These are phyloP conservation scores for Zelostemma sp. DNA, from an alignment of 1,140 invertebrate genomes.

Conservation along the genomic window DNA sequence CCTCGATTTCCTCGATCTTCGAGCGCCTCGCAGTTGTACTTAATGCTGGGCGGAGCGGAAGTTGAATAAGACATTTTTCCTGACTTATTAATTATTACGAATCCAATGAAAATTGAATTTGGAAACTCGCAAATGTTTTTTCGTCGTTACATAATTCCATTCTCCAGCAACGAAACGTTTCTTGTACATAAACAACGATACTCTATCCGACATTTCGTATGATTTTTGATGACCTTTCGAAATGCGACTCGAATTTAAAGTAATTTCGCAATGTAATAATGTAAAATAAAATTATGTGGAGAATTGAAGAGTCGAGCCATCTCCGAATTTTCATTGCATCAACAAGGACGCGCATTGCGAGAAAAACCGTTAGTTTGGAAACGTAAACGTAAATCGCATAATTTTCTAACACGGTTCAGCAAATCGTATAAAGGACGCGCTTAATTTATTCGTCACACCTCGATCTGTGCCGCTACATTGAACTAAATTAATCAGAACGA, in stretches of 20 bases:
- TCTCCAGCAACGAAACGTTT: too few relatives aligned
- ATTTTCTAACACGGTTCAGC: slow-evolving; percentile 12
- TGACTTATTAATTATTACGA: slow-evolving; percentile 5
- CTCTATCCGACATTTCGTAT: too few relatives aligned
- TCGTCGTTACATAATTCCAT: too few relatives aligned
- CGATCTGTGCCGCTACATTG: slow-evolving; percentile 7
- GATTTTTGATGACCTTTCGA: too few relatives aligned
- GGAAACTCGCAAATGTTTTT: too few relatives aligned
- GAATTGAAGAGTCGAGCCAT: too few relatives aligned
- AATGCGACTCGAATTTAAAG: too few relatives aligned
- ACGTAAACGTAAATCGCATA: slow-evolving; percentile 6
- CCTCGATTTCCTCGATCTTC: slow-evolving; percentile 24
- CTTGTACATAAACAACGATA: too few relatives aligned
- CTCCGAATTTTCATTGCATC: slow-evolving; percentile 12
- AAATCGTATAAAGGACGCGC: slow-evolving; percentile 15
- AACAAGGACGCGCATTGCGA: background rate
- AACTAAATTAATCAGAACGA: too few relatives aligned
- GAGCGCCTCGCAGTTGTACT: background rate
- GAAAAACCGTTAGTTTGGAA: background rate
- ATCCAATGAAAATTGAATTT: too few relatives aligned
- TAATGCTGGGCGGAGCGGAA: slow-evolving; percentile 12
- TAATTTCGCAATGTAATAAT: too few relatives aligned
- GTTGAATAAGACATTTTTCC: slow-evolving; percentile 12
- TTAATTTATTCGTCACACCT: slow-evolving; percentile 24
- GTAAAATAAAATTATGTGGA: too few relatives aligned